A percentile compares a stretch with the other conserved stretches of the same genome.
phyloP scores from a whole-genome alignment of 2,888 invertebrate genomes.

The Mythimna loreyi region DNA sequence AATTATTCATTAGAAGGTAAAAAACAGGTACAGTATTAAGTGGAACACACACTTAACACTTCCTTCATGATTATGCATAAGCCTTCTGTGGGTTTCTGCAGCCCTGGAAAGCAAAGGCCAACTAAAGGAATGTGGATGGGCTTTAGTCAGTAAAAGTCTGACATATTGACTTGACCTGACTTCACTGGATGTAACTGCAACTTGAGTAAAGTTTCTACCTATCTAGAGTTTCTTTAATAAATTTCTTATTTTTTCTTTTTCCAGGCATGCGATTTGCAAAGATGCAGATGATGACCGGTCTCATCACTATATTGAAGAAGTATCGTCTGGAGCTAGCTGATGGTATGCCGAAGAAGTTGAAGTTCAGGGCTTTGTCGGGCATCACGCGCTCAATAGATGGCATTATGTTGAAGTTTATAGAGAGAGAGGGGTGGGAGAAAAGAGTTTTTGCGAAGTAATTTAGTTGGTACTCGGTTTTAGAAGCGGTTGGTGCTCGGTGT shows the following conservation, averaged over 20 bases:
- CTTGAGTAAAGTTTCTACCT: neutral
- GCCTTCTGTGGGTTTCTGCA: too few species aligned
- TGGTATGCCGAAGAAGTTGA: slow-evolving; percentile 59
- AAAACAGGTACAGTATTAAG: neutral
- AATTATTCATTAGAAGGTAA: neutral
- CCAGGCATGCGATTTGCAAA: slow-evolving; percentile 71
- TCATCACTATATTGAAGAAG: slow-evolving; percentile 72
- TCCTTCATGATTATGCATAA: too few species aligned
- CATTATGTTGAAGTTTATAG: slow-evolving; percentile 60
- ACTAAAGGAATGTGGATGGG: too few species aligned
- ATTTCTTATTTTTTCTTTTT: neutral
- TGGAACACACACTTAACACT: neutral
- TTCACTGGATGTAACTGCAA: too few species aligned
- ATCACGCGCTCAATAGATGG: slow-evolving; percentile 47
- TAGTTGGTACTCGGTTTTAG: too few species aligned
- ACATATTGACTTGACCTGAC: too few species aligned
- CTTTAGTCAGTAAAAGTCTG: too few species aligned
- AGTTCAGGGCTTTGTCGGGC: slow-evolving; percentile 45
- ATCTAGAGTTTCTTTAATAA: neutral
- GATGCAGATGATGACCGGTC: slow-evolving; percentile 74
- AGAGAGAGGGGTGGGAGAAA: slow-evolving; percentile 62
- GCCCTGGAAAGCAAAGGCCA: too few species aligned
- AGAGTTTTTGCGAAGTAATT: slow-evolving; percentile 50
- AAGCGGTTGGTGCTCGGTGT: too few species aligned
- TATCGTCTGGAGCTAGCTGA: slow-evolving; percentile 67